phyloP scores from a whole-genome alignment of 1,140 invertebrate genomes.

The Aphis gossypii region DNA sequence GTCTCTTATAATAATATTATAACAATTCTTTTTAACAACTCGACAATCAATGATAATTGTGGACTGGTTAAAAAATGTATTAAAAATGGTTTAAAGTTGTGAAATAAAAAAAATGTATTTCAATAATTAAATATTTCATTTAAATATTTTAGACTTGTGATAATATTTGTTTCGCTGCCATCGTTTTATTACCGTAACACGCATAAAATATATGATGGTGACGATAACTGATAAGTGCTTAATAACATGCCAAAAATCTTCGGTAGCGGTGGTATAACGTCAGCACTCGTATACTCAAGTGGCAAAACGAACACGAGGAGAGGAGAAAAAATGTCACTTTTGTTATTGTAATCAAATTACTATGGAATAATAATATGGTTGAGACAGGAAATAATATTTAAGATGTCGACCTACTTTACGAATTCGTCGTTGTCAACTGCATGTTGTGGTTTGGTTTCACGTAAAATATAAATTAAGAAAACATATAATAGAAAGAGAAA shows the following conservation, averaged over 20 bases:
- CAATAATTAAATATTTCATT: not conserved
- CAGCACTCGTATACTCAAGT: not conserved
- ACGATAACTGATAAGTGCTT: not conserved
- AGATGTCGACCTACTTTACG: not conserved
- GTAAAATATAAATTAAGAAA: not conserved
- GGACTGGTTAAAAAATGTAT: too few relatives aligned
- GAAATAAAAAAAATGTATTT: not conserved
- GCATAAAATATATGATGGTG: not conserved
- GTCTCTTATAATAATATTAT: not conserved
- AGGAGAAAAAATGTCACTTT: not conserved
- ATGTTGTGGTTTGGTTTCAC: not conserved
- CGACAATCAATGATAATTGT: not conserved
- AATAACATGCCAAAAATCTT: not conserved
- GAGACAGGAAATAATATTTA: constrained; percentile 12
- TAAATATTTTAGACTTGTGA: not conserved
- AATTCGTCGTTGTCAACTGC: not conserved
- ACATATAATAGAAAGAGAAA: too few relatives aligned
- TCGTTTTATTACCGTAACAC: not conserved
- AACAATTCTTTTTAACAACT: not conserved
- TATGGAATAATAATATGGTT: not conserved
- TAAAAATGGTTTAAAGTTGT: too few relatives aligned
- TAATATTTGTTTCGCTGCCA: not conserved
- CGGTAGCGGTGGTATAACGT: not conserved
- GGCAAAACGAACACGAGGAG: not conserved
- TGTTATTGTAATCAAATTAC: not conserved